Evolutionary conservation across 2,888 invertebrate genomes (phyloP), one percentile per base, ranked within the genome.

Genomic region (Ptycholaimellus sp.): DNA sequence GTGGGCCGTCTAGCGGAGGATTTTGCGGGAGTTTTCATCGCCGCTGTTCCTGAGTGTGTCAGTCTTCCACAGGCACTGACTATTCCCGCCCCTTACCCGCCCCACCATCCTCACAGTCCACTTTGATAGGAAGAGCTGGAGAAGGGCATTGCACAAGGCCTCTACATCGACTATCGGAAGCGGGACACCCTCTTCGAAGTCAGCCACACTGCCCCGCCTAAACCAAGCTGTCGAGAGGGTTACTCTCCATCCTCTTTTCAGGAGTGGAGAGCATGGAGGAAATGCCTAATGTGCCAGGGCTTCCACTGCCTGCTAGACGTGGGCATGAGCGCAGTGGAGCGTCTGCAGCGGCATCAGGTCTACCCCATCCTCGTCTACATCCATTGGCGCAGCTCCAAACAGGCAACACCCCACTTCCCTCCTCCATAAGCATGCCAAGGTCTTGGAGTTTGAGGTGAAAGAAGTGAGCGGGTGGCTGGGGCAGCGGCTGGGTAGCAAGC

Each of bases 381-480:
- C 50, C 81, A 83, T 63, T 90, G 87, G 66, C 87, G 90, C 62
- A 81, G 80, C 43, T 76, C 81, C 37, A 90, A 90, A 60, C 87
- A 90, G 62, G 83, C 93, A 33, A 9, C 29, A 27, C 20, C n/a
- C 18, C 6, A 27, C 16, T 5, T 7, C 21, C 14, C 17, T 14
- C 11, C 16, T 13, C 6, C 19, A 20, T 22, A 25, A 29, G 19
- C 17, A 17, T 13, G 18, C 16, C 19, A 30, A 13, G 4, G 22
- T 13, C 13, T 25, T 19, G 18, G 9, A 2, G 33, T 40, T 22
- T 75, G 74, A 41, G 41, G 37, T 41, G 22, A 42, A 42, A 22
- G 42, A 42, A 17, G 19, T 42, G 4, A 36, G 35, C 19, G 42
- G 40, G 22, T 37, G 40, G 29, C 27, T 41, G 21, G 44, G 45